These are phyloP conservation scores for Oscheius sp. DNA, from an alignment of 2,888 invertebrate genomes.

Conservation along the genomic window DNA sequence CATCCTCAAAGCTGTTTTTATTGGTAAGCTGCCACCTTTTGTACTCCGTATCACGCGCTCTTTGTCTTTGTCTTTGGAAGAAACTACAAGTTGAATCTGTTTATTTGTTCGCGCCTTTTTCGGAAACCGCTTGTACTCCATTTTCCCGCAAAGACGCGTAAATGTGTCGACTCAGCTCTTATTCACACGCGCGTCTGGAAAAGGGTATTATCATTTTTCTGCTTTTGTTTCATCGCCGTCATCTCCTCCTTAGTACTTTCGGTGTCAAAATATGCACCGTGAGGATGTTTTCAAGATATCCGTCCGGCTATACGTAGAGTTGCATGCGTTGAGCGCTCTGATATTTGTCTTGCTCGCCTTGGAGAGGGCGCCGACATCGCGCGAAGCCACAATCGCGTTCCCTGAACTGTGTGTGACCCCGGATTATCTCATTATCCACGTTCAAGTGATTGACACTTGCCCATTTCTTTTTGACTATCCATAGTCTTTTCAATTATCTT, in stretches of 20 bases:
- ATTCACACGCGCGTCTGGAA: no score
- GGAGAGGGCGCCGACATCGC: constrained; percentile 38
- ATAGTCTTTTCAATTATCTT: not conserved
- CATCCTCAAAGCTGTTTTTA: not conserved
- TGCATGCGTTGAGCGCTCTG: constrained; percentile 37
- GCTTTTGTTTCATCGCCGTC: no score
- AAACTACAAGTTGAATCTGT: no score
- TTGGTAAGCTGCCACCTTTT: no score
- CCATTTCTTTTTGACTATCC: not conserved
- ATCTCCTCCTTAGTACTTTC: no score
- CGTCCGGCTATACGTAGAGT: constrained; percentile 33
- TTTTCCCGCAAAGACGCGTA: no score
- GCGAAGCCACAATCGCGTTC: constrained; percentile 33
- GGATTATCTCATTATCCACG: constrained; percentile 27
- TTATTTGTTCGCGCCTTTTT: no score
- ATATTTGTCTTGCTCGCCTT: constrained; percentile 37
- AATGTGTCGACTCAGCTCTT: no score
- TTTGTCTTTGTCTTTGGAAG: no score
- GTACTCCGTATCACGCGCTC: no score
- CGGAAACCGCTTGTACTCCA: no score
- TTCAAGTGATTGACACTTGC: constrained; percentile 5
- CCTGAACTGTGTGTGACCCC: constrained; percentile 31
- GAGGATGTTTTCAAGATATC: constrained; percentile 30
- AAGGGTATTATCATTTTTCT: no score
- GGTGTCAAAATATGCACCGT: constrained; percentile 6